These are phyloP conservation scores for Acanthosepion lycidas DNA, from an alignment of 2,888 invertebrate genomes.

Conservation along the genomic window DNA sequence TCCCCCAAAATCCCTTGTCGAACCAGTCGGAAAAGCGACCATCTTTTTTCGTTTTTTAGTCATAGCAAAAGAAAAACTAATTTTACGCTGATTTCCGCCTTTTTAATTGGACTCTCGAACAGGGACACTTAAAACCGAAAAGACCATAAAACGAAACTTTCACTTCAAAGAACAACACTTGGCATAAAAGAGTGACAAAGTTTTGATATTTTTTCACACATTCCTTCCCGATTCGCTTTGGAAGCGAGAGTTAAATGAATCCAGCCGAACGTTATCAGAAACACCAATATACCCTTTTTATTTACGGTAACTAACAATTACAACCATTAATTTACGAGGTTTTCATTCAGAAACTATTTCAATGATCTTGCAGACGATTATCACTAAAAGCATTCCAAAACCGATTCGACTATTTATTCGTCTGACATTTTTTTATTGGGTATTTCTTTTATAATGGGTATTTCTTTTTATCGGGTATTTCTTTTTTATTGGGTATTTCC, in stretches of 20 bases:
- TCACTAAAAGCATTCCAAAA: no score
- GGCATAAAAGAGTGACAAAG: neutral
- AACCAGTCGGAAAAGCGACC: neutral
- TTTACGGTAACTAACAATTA: neutral
- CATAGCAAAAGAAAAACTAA: neutral
- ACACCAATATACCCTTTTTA: neutral
- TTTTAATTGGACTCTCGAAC: neutral
- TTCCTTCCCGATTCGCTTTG: neutral
- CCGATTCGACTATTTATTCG: no score
- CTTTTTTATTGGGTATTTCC: no score
- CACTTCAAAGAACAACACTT: neutral
- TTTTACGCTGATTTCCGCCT: neutral
- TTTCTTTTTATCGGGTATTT: no score
- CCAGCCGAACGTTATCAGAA: neutral
- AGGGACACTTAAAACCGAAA: neutral
- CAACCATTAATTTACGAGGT: neutral
- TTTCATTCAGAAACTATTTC: neutral
- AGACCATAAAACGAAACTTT: neutral
- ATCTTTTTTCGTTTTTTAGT: neutral
- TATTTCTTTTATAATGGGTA: no score
- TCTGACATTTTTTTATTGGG: no score
- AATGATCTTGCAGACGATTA: no score
- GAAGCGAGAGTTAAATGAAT: neutral
- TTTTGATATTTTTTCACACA: neutral
- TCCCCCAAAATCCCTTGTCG: neutral